Conservation (phyloP, 2,113 vertebrate species). For the Ptyas mucosa region DNA sequence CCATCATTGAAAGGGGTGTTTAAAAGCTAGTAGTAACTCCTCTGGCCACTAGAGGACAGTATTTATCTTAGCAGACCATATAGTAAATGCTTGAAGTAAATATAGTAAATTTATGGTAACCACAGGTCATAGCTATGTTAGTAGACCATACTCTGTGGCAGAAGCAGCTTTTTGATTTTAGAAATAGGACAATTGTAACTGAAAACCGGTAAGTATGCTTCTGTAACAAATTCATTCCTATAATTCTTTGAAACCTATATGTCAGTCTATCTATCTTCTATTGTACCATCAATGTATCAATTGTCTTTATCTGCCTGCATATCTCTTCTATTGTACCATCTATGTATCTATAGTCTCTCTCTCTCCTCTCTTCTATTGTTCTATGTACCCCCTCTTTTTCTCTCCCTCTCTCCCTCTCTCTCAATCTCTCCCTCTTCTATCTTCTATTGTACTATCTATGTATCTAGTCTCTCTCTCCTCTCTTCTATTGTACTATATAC, state of each 20-base stretch:
- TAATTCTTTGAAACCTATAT: not conserved
- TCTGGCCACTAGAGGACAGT: slow-evolving; percentile 50
- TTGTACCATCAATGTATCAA: too few species aligned
- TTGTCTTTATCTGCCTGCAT: not conserved
- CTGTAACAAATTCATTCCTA: not conserved
- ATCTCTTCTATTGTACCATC: not conserved
- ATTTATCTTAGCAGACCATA: slow-evolving; percentile 27
- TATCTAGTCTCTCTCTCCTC: not conserved
- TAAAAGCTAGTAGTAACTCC: not conserved
- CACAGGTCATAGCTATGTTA: not conserved
- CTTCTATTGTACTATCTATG: not conserved
- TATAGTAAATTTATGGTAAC: not conserved
- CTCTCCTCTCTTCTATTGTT: too few species aligned
- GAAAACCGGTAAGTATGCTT: not conserved
- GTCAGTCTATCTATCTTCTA: not conserved
- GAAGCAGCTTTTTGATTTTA: not conserved
- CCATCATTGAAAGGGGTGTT: not conserved
- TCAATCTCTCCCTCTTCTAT: not conserved
- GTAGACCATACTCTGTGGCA: not conserved
- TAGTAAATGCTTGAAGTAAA: not conserved
- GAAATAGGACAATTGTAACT: not conserved
- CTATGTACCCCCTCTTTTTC: not conserved
- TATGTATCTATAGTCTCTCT: not conserved
- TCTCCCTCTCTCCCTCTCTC: not conserved
- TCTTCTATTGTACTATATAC: too few species aligned